Evolutionary conservation across 2,797 vertebrate species (phyloP), one percentile per base, ranked within the genome.

Genomic region (Schizopygopsis malacanthus): DNA sequence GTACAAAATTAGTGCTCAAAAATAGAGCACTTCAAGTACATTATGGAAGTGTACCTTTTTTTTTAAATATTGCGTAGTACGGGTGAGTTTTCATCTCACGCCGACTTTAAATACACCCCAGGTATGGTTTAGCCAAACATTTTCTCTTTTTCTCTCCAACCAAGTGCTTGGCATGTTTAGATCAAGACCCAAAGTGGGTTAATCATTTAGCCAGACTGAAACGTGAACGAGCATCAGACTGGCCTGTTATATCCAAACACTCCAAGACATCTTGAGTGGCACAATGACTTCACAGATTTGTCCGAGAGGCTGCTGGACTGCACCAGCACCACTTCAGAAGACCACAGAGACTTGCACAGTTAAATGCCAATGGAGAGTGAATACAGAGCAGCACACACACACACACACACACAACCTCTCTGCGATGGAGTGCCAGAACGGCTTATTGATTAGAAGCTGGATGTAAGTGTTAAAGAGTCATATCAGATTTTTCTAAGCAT

Each of bases 181-280:
- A 4, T 77, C 73, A 37, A 39, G 43, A 54, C 61, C 45, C 45
- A 9, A 63, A 75, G 50, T 73, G 11, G 79, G 86, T 63, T 86
- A 84, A 86, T 89, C 73, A 86, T 89, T 82, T 50, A 79, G 79
- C 65, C 65, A 43, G 69, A 77, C 25, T 77, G 79, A 78, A 80
- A 85, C 67, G 75, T 85, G 84, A 86, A 86, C 16, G 45, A 70
- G 84, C 72, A 87, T 86, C 59, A 82, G 37, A 63, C 41, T 4
- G n/a, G 61, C 76, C 59, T 39, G 84, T 85, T 83, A 82, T 9
- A 69, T 78, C 73, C 50, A 0, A 70, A 82, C 73, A 79, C 76
- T 88, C 50, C 56, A 80, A 63, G 50, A 61, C 65, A 52, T 45
- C 65, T 75, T 43, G 45, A 88, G 79, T 82, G 79, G 45, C 81